phyloP scores from a whole-genome alignment of 2,797 vertebrate genomes.

The Pseudochirops corinnae region DNA sequence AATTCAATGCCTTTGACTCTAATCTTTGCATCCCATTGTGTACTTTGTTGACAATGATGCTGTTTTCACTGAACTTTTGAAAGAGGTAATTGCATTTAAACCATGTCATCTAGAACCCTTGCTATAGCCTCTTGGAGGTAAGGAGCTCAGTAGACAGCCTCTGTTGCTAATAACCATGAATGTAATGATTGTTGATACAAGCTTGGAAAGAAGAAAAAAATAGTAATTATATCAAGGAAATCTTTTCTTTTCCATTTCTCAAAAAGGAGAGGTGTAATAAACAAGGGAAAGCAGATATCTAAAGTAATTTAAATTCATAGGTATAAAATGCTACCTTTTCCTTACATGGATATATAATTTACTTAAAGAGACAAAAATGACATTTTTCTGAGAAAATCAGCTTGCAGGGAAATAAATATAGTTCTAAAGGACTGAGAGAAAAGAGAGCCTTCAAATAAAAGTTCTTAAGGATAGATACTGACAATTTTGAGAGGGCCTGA shows the following conservation, averaged over 20 bases:
- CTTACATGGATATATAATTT: not conserved
- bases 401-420: not conserved
- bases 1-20: not conserved
- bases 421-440: not conserved
- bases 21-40: not conserved
- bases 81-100: conserved; percentile 20
- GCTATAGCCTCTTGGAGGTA: not conserved
- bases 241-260: conserved; percentile 11
- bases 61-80: not conserved
- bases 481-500: not conserved
- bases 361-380: not conserved
- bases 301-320: not conserved
- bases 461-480: not conserved
- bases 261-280: not conserved
- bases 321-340: not conserved
- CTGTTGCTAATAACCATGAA: not conserved
- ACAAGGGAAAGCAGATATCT: conserved; percentile 3
- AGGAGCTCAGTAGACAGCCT: not conserved
- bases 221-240: not conserved
- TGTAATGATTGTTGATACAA: not conserved
- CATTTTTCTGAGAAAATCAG: not conserved
- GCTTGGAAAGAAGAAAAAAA: not conserved
- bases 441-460: not conserved
- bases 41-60: not conserved
- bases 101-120: not conserved